Evolutionary conservation across 1,140 invertebrate genomes (phyloP).

Genomic region (Penaeus indicus): DNA sequence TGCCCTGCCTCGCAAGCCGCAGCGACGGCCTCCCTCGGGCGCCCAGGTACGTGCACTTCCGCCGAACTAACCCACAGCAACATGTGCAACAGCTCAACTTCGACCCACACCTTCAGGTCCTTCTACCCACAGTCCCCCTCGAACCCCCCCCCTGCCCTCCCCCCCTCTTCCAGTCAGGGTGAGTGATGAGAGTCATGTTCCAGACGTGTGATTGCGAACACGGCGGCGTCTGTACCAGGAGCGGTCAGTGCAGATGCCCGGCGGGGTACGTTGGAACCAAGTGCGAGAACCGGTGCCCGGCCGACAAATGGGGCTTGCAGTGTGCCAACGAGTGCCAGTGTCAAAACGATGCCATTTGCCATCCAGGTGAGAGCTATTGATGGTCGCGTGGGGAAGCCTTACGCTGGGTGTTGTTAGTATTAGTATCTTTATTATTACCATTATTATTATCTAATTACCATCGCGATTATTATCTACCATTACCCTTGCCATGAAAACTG

Average conservation of each 20-base stretch:
- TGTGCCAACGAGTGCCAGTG: constrained; percentile 82
- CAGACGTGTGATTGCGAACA: constrained; percentile 80
- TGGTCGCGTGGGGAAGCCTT: too few relatives aligned
- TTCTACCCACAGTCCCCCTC: background rate
- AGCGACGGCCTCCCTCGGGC: too few relatives aligned
- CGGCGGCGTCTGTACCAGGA: constrained; percentile 73
- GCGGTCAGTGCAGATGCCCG: constrained; percentile 89
- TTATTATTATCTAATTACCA: too few relatives aligned
- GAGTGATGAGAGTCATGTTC: background rate
- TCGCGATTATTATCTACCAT: too few relatives aligned
- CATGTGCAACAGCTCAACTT: too few relatives aligned
- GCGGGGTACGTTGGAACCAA: constrained; percentile 73
- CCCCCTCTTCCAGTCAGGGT: background rate
- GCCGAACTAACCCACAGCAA: too few relatives aligned
- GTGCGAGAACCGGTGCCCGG: constrained; percentile 74
- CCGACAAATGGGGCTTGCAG: constrained; percentile 78
- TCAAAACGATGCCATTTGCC: constrained; percentile 81
- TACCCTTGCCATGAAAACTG: too few relatives aligned
- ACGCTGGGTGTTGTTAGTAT: too few relatives aligned
- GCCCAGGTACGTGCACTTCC: too few relatives aligned
- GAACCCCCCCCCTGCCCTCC: background rate
- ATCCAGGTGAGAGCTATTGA: constrained; percentile 72
- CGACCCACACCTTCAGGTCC: background rate
- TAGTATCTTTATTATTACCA: too few relatives aligned
- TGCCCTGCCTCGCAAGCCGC: too few relatives aligned